A percentile compares a stretch with the other conserved stretches of the same genome.
Conservation (phyloP, 1,140 invertebrate species). For the Neuroterus valhalla region DNA sequence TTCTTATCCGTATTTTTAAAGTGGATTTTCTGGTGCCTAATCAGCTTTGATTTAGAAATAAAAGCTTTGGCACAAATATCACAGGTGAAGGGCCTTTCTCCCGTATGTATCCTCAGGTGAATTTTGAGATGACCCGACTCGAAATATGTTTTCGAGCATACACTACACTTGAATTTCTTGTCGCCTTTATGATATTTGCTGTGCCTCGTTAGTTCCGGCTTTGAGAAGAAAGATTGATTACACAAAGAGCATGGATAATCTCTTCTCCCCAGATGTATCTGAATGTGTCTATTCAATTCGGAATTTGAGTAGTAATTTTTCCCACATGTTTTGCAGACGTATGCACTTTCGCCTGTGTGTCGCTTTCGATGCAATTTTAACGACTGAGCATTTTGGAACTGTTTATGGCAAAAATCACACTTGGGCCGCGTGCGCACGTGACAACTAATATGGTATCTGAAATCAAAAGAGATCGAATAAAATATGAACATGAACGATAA, state of each 20-base stretch:
- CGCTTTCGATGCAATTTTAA: constrained; percentile 72
- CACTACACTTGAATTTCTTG: constrained; percentile 75
- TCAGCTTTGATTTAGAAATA: constrained; percentile 60
- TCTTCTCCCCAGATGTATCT: constrained; percentile 54
- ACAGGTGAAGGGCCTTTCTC: constrained; percentile 72
- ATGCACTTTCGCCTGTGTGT: constrained; percentile 61
- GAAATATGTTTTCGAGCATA: constrained; percentile 64
- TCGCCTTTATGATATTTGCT: constrained; percentile 61
- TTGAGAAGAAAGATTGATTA: constrained; percentile 58
- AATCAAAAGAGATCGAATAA: constrained; percentile 31
- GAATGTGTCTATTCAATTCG: constrained; percentile 59
- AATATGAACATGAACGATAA: neutral
- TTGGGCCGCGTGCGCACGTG: constrained; percentile 46
- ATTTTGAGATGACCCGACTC: constrained; percentile 74
- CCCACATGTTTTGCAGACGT: constrained; percentile 51
- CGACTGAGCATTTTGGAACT: constrained; percentile 69
- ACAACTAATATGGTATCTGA: constrained; percentile 55
- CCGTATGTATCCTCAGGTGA: constrained; percentile 74
- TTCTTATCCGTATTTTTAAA: constrained; percentile 31
- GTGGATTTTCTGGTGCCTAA: constrained; percentile 60
- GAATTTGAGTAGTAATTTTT: constrained; percentile 63
- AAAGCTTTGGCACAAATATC: constrained; percentile 68
- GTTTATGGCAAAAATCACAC: constrained; percentile 65
- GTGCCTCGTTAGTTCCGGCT: constrained; percentile 61
- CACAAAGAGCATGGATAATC: constrained; percentile 58